Base-by-base conservation (phyloP, 2,888 invertebrate genomes). In the Trisateles emortualis region DNA sequence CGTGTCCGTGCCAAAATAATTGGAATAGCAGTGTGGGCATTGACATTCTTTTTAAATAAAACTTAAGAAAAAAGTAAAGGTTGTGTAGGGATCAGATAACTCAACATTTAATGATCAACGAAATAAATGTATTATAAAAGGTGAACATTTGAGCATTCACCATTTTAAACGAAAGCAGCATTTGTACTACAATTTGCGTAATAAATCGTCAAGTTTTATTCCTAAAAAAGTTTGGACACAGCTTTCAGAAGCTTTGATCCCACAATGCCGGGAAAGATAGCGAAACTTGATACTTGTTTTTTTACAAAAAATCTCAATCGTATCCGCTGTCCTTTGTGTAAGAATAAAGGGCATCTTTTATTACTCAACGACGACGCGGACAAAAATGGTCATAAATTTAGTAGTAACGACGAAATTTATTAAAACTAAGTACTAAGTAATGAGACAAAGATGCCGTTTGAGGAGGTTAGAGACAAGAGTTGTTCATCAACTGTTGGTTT, bases 1-100 rank as follows among this genome's bases (percentile, higher is more conserved):
- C 78, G 85, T 79, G 80, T 76, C 78, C 79, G 83, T 90, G 91
- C 91, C 91, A 91, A 91, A 90, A 91, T 90, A 85, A 84, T 89
- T 86, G 59, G 79, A 85, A 90, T 92, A 89, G 80, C 87, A 68
- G 44, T 65, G 82, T 89, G 88, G 87, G 76, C 90, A 83, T 88
- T 88, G 87, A 87, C 88, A 72, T 71, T 72, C 71, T 81, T 84
- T n/a, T 79, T 71, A 78, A 82, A 68, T 57, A 51, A 63, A 60
- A 59, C 39, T 35, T 40, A 14, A 52, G 64, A 64, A 59, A 61
- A 64, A 46, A 10, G 24, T n/a, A 46, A 26, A 42, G 26, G 8
- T 52, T 40, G 36, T 50, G 26, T 45, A 35, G 44, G 16, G 38
- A 60, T 49, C 48, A 39, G 26, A 49, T 49, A 43, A 38, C 30